Percentiles rank a stretch among this genome's conserved stretches.
These are phyloP conservation scores for Neopelma chrysocephalum DNA, from an alignment of 2,797 vertebrate genomes.

Conservation along the genomic window DNA sequence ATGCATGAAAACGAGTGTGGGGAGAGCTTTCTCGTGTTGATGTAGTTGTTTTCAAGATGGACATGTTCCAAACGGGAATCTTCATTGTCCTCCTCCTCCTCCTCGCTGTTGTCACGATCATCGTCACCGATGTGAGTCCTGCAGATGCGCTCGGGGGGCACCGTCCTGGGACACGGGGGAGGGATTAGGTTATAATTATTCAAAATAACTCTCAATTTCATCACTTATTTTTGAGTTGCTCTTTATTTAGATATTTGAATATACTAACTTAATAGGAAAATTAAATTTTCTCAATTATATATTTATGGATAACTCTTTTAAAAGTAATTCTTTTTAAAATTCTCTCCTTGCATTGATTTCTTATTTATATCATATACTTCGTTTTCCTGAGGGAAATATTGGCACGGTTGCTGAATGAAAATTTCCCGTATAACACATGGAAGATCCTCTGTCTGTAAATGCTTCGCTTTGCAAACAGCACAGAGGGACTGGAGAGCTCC, in stretches of 20 bases:
- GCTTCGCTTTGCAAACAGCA: background rate
- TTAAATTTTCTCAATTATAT: background rate
- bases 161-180: conserved; percentile 75
- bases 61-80: conserved; percentile 87
- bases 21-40: conserved; percentile 85
- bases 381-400: background rate
- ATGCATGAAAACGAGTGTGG: conserved; percentile 90
- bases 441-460: background rate
- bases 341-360: background rate
- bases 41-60: conserved; percentile 93
- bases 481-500: background rate
- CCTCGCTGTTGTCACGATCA: background rate
- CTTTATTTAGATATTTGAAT: background rate
- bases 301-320: background rate
- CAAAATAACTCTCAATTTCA: background rate
- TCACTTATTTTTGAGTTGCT: background rate
- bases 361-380: background rate
- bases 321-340: background rate
- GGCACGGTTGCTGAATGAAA: background rate
- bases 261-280: background rate
- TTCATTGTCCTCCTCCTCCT: conserved; percentile 64
- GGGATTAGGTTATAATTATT: background rate
- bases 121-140: conserved; percentile 44
- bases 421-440: rapidly evolving
- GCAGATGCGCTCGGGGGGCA: conserved; percentile 87